Percentiles rank a stretch among this genome's conserved stretches.
Conservation (phyloP, 1,140 invertebrate genomes). For the Drosophila novamexicana region DNA sequence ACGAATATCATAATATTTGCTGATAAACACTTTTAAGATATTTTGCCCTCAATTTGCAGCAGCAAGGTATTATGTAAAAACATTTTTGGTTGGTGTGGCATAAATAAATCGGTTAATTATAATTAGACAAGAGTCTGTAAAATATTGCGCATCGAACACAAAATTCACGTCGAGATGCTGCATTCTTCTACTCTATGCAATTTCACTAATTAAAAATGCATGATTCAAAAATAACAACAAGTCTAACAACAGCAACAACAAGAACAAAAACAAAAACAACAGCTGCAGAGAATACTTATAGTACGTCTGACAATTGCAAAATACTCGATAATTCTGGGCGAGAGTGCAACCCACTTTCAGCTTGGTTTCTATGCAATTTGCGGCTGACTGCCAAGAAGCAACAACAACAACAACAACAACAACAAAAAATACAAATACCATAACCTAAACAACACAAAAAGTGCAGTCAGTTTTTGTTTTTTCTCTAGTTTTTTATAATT, state of each 20-base stretch:
- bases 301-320: slow-evolving; percentile 60
- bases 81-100: slow-evolving; percentile 32
- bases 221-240: slow-evolving; percentile 70
- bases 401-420: slow-evolving; percentile 33
- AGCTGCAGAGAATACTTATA: slow-evolving; percentile 37
- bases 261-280: slow-evolving; percentile 12
- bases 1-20: not conserved
- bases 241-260: slow-evolving; percentile 31
- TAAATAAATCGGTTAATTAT: slow-evolving; percentile 73
- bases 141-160: slow-evolving; percentile 68
- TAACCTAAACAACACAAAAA: slow-evolving; percentile 49
- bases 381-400: slow-evolving; percentile 63
- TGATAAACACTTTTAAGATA: not conserved
- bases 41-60: not conserved
- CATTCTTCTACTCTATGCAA: slow-evolving; percentile 57
- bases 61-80: slow-evolving; percentile 8
- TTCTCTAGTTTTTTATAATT: slow-evolving; percentile 30
- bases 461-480: slow-evolving; percentile 23
- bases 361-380: slow-evolving; percentile 74
- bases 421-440: slow-evolving; percentile 32
- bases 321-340: slow-evolving; percentile 67
- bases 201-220: slow-evolving; percentile 81
- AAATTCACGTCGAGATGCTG: slow-evolving; percentile 64
- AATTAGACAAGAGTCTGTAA: slow-evolving; percentile 71
- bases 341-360: slow-evolving; percentile 76